A percentile compares a stretch with the other conserved stretches of the same genome.
phyloP scores from a whole-genome alignment of 2,113 vertebrate species.

The Cynoglossus semilaevis region DNA sequence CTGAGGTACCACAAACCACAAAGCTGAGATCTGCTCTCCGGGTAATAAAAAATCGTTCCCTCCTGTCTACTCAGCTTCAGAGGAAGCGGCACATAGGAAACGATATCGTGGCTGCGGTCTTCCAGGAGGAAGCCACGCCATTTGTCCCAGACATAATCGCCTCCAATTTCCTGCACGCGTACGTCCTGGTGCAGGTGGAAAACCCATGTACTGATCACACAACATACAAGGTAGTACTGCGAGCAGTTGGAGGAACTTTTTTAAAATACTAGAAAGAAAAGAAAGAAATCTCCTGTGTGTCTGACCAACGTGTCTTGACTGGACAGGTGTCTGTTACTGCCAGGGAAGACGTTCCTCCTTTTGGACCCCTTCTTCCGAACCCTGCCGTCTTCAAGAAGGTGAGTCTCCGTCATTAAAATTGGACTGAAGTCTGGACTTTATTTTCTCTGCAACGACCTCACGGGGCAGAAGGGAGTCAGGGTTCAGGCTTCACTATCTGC shows the following conservation, averaged over 20 bases:
- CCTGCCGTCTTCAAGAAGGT: constrained; percentile 92
- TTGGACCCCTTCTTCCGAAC: constrained; percentile 85
- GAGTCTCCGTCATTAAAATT: constrained; percentile 23
- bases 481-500: not conserved
- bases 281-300: not conserved
- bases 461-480: no score
- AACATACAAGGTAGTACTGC: constrained; percentile 84
- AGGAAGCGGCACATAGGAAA: constrained; percentile 96
- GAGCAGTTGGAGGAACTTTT: not conserved
- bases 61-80: constrained; percentile 84
- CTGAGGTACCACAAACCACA: not conserved
- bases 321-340: constrained; percentile 89
- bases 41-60: not conserved
- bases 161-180: constrained; percentile 95
- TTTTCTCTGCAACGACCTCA: no score
- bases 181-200: constrained; percentile 90
- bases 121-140: constrained; percentile 93
- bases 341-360: constrained; percentile 88
- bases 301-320: constrained; percentile 12
- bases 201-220: constrained; percentile 78
- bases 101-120: constrained; percentile 92
- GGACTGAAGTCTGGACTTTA: no score
- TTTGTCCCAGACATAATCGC: constrained; percentile 98
- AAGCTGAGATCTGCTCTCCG: not conserved
- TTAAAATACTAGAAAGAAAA: not conserved